Evolutionary conservation across 1,140 invertebrate species (phyloP).

Genomic region (Ephestia elutella): DNA sequence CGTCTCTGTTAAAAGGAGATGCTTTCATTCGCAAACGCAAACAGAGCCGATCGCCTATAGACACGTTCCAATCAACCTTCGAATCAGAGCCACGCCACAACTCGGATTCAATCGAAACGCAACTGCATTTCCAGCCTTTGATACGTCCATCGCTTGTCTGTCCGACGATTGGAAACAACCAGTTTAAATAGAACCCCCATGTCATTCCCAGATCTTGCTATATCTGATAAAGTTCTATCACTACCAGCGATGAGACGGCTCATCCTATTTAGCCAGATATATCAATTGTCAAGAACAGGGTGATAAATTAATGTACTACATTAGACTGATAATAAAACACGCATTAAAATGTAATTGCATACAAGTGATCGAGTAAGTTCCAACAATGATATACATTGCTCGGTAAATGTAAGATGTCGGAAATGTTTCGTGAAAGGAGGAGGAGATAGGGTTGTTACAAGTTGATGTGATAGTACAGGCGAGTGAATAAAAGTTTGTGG

Average conservation of each 20-base stretch:
- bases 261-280: constrained; percentile 38
- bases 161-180: constrained; percentile 60
- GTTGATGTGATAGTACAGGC: constrained; percentile 17
- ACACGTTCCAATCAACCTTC: constrained; percentile 66
- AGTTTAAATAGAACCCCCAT: constrained; percentile 35
- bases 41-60: constrained; percentile 46
- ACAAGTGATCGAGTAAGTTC: constrained; percentile 26
- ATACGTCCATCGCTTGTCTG: constrained; percentile 72
- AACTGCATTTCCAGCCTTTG: constrained; percentile 70
- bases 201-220: constrained; percentile 27
- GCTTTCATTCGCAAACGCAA: constrained; percentile 42
- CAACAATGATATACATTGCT: constrained; percentile 22
- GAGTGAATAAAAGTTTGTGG: constrained; percentile 31
- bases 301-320: constrained; percentile 70
- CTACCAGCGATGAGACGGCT: constrained; percentile 28
- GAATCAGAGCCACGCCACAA: constrained; percentile 56
- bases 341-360: constrained; percentile 69
- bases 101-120: constrained; percentile 67
- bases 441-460: constrained; percentile 18
- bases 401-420: constrained; percentile 17
- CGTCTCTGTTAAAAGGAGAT: constrained; percentile 7
- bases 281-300: constrained; percentile 68
- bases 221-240: constrained; percentile 23
- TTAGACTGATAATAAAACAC: constrained; percentile 72
- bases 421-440: constrained; percentile 12